These are phyloP conservation scores for Megaceryle torquata DNA, from an alignment of 2,113 vertebrate species.

Conservation along the genomic window DNA sequence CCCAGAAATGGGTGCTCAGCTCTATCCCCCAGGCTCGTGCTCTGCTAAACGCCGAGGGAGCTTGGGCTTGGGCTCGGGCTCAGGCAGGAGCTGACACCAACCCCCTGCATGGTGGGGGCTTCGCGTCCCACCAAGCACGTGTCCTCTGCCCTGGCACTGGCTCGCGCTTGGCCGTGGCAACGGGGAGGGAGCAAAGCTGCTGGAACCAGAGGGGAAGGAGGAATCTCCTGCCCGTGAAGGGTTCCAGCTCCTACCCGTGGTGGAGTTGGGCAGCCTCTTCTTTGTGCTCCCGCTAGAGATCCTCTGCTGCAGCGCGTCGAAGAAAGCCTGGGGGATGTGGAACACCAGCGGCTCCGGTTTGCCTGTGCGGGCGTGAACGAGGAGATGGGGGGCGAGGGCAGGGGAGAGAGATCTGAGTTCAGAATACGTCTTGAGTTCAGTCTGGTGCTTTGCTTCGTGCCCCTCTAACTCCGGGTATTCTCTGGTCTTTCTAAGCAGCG, in stretches of 20 bases:
- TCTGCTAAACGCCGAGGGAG: no score
- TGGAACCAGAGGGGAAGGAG: no score
- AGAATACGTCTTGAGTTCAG: background rate
- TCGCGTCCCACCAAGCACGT: no score
- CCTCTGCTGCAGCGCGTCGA: conserved; percentile 88
- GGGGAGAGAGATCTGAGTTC: background rate
- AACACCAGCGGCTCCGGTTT: conserved; percentile 89
- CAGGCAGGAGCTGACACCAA: no score
- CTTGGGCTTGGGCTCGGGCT: no score
- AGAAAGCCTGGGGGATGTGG: conserved; percentile 91
- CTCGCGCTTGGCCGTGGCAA: background rate
- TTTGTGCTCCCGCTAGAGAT: conserved; percentile 88
- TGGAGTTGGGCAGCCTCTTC: conserved; percentile 90
- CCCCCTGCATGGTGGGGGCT: no score
- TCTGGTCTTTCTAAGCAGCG: background rate
- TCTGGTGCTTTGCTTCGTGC: background rate
- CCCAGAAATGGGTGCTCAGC: no score
- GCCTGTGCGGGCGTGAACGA: conserved; percentile 62
- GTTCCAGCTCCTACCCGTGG: conserved; percentile 75
- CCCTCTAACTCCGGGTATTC: background rate
- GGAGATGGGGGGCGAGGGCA: background rate
- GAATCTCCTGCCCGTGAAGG: background rate
- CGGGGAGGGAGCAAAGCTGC: background rate
- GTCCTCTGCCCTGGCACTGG: no score
- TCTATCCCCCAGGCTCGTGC: no score